Percentiles rank a stretch among this genome's conserved stretches.
Evolutionary conservation across 2,888 invertebrate genomes (phyloP).

Genomic region (Laothoe populi): DNA sequence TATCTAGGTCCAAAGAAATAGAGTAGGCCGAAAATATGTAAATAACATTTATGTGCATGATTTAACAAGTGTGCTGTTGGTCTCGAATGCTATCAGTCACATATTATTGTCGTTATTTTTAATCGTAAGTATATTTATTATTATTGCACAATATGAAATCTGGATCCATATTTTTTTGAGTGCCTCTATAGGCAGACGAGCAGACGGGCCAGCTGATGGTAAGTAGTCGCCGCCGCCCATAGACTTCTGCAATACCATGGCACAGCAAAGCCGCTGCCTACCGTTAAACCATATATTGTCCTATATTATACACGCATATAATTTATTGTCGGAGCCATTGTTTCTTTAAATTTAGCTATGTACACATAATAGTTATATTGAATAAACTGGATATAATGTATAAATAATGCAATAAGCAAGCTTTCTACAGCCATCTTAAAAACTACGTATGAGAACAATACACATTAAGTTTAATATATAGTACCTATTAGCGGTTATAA

Average conservation of each 20-base stretch:
- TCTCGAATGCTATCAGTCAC: slow-evolving; percentile 44
- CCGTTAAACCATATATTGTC: too few species aligned
- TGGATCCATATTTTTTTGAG: too few species aligned
- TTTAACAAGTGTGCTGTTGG: slow-evolving; percentile 54
- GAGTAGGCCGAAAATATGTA: slow-evolving; percentile 3
- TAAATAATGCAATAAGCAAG: background rate
- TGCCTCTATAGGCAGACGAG: too few species aligned
- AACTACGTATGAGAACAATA: background rate
- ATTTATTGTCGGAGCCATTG: slow-evolving; percentile 9
- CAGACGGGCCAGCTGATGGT: too few species aligned
- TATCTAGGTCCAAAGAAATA: background rate
- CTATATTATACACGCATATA: slow-evolving; percentile 1
- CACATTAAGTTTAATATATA: too few species aligned
- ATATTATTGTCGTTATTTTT: slow-evolving; percentile 47
- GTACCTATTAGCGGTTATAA: too few species aligned
- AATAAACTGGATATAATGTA: background rate
- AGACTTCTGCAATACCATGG: too few species aligned
- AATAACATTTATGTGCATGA: slow-evolving; percentile 42
- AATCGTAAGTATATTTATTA: background rate
- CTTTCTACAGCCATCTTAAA: background rate
- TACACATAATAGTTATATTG: background rate
- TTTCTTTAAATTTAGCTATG: background rate
- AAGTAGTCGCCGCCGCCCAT: too few species aligned
- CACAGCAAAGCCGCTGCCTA: too few species aligned
- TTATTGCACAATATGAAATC: background rate